Percentiles rank a stretch among this genome's conserved stretches.
phyloP scores from a whole-genome alignment of 2,113 vertebrate species.

The Asarcornis scutulata region DNA sequence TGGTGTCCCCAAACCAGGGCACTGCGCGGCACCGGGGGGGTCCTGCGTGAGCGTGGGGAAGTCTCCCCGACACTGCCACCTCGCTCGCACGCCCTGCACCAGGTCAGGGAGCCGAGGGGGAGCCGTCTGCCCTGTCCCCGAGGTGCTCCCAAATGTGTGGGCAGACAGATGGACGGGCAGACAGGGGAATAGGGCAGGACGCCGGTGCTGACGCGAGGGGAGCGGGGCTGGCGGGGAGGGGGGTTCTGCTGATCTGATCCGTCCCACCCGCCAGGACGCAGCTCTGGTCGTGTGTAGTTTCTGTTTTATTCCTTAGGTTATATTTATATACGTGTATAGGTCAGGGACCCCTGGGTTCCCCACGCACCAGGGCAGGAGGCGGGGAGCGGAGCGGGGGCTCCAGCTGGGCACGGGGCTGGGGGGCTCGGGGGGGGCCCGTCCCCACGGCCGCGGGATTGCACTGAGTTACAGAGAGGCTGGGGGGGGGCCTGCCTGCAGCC shows the following conservation, averaged over 20 bases:
- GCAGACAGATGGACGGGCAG: not conserved
- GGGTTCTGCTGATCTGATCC: constrained; percentile 40
- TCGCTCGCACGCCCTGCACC: not conserved
- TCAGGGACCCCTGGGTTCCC: constrained; percentile 28
- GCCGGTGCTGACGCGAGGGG: not conserved
- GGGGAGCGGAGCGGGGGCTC: not conserved
- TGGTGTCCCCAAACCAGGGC: not conserved
- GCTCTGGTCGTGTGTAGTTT: constrained; percentile 58
- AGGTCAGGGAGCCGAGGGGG: not conserved
- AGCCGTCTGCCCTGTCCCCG: accelerated
- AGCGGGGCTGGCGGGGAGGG: not conserved
- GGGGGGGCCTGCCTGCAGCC: constrained; percentile 55
- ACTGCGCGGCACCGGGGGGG: not conserved
- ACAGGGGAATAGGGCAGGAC: not conserved
- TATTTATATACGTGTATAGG: constrained; percentile 67
- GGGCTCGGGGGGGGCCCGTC: not conserved
- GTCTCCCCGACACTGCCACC: not conserved
- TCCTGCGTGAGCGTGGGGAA: not conserved
- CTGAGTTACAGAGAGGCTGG: constrained; percentile 48
- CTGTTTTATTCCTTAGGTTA: constrained; percentile 71
- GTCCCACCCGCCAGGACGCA: constrained; percentile 59
- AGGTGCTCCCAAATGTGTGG: not conserved
- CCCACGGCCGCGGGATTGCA: not conserved
- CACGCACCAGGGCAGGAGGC: not conserved
- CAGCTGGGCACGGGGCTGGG: not conserved